phyloP scores from a whole-genome alignment of 2,113 vertebrate species.

The Ciconia stormi region DNA sequence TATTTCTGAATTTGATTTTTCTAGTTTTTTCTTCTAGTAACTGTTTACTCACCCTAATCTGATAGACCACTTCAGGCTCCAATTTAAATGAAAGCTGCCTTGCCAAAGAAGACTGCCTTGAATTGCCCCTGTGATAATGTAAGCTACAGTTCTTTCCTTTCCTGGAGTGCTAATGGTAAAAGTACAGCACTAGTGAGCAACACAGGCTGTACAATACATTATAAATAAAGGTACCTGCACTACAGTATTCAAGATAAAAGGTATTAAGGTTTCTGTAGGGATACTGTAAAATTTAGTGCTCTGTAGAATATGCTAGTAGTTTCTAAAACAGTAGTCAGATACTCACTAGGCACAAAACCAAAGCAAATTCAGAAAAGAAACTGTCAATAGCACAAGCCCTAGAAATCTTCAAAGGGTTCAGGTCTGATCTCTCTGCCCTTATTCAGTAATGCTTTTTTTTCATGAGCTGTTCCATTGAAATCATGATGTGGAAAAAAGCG shows the following conservation, averaged over 20 bases:
- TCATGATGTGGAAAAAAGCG: neutral
- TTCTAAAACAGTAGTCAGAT: constrained; percentile 40
- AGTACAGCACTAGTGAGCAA: constrained; percentile 20
- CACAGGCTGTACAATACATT: constrained; percentile 47
- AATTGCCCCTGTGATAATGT: constrained; percentile 4
- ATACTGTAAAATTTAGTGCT: constrained; percentile 64
- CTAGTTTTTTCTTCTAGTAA: neutral
- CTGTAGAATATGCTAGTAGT: constrained; percentile 58
- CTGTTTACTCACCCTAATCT: neutral
- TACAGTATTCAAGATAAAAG: constrained; percentile 59
- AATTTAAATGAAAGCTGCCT: neutral
- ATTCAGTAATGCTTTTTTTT: neutral
- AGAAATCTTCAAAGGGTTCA: constrained; percentile 25
- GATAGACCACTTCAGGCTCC: neutral
- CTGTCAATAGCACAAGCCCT: constrained; percentile 16
- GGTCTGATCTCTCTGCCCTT: constrained; percentile 13
- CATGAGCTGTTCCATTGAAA: neutral
- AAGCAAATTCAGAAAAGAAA: constrained; percentile 37
- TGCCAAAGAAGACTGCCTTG: neutral
- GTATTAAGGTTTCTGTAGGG: constrained; percentile 57
- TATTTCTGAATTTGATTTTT: neutral
- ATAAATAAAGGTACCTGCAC: constrained; percentile 51
- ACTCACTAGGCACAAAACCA: constrained; percentile 20
- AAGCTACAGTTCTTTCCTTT: constrained; percentile 30
- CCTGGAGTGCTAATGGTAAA: constrained; percentile 51